Evolutionary conservation across 2,113 vertebrate genomes (phyloP).

Genomic region (Cynoglossus semilaevis): DNA sequence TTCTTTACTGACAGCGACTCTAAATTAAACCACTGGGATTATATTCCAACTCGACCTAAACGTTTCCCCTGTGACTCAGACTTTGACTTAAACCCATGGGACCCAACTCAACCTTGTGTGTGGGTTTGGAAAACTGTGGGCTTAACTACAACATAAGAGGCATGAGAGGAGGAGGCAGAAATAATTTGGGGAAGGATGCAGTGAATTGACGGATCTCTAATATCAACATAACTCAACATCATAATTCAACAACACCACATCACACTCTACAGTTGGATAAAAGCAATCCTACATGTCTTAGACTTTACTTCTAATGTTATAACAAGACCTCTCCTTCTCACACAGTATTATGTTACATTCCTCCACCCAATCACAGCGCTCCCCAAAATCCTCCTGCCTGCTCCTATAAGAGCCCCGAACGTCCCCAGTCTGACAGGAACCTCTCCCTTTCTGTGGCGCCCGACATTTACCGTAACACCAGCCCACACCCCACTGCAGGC

Average conservation of each 20-base stretch:
- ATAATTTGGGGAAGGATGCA: not conserved
- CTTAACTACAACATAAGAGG: no score
- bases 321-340: conserved; percentile 70
- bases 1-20: no score
- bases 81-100: no score
- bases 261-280: conserved; percentile 2
- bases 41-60: no score
- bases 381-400: conserved; percentile 85
- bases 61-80: no score
- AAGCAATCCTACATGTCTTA: conserved; percentile 26
- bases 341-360: conserved; percentile 83
- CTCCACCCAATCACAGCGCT: conserved; percentile 84
- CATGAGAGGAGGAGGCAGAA: not conserved
- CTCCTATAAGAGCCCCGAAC: conserved; percentile 89
- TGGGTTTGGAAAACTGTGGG: no score
- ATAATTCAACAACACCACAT: conserved; percentile 22
- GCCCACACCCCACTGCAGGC: conserved; percentile 15
- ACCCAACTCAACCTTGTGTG: no score
- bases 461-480: conserved; percentile 44
- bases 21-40: no score
- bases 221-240: conserved; percentile 19
- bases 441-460: conserved; percentile 76
- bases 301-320: conserved; percentile 55
- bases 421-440: conserved; percentile 78
- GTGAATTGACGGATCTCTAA: not conserved